These are phyloP conservation scores for Distichodus sexfasciatus DNA, from an alignment of 2,797 vertebrate genomes.

Conservation along the genomic window DNA sequence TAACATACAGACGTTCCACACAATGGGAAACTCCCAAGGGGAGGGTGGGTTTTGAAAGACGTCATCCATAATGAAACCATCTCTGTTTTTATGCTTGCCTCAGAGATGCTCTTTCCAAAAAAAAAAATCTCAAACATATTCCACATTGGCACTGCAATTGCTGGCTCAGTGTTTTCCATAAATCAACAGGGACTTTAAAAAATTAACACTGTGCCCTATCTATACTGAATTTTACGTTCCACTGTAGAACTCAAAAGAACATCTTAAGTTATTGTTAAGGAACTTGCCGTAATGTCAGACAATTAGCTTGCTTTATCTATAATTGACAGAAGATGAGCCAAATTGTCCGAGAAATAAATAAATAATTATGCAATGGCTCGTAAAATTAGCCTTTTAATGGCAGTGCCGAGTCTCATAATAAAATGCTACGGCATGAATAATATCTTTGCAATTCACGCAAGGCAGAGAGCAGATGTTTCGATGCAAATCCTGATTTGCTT, in stretches of 20 bases:
- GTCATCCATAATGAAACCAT: conserved; percentile 7
- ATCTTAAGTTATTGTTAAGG: neutral
- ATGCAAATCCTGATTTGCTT: conserved; percentile 2
- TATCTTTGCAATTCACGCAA: neutral
- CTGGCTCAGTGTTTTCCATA: conserved; percentile 14
- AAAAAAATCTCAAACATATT: neutral
- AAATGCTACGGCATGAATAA: conserved; percentile 3
- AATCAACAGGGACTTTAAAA: conserved; percentile 36
- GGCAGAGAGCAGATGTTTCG: neutral
- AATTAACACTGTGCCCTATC: conserved; percentile 31
- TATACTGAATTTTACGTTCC: neutral
- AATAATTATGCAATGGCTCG: conserved; percentile 8
- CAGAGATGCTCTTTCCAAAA: neutral
- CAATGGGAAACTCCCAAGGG: neutral
- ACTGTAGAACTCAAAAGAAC: neutral
- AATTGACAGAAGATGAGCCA: neutral
- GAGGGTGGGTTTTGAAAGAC: neutral
- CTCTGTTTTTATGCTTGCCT: conserved; percentile 26
- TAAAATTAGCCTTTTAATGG: neutral
- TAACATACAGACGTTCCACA: neutral
- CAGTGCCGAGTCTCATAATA: neutral
- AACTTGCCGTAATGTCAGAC: conserved; percentile 8
- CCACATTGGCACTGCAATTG: neutral
- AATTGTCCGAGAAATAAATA: conserved; percentile 23
- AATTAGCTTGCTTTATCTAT: conserved; percentile 28